A percentile compares a stretch with the other conserved stretches of the same genome.
phyloP scores from a whole-genome alignment of 2,888 invertebrate species.

The Acanthopleura granulata region DNA sequence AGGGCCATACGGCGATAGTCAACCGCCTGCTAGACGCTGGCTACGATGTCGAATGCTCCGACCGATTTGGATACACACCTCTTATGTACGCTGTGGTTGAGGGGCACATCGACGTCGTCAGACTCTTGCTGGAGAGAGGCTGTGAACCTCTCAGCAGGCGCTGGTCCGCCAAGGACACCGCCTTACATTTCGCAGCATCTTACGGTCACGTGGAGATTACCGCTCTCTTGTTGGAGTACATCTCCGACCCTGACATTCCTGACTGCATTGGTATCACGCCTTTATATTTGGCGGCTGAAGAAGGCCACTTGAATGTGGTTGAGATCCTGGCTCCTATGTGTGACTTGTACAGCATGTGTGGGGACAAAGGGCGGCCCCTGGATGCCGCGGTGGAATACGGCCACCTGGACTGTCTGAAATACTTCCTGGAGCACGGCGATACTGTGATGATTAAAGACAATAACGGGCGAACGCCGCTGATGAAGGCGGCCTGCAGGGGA shows the following conservation, averaged over 20 bases:
- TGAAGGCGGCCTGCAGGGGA: conserved; percentile 22
- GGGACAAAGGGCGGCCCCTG: conserved; percentile 2
- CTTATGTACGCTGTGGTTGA: conserved; percentile 23
- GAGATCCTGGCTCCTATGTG: background rate
- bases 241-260: conserved; percentile 13
- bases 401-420: conserved; percentile 18
- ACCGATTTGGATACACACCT: conserved; percentile 21
- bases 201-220: conserved; percentile 9
- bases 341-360: conserved; percentile 13
- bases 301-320: conserved; percentile 11
- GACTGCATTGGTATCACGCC: conserved; percentile 24
- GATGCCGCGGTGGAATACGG: conserved; percentile 12
- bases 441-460: conserved; percentile 18
- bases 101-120: conserved; percentile 21
- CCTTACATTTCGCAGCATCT: conserved; percentile 10
- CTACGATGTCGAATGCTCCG: background rate
- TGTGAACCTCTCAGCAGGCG: conserved; percentile 21
- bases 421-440: conserved; percentile 24
- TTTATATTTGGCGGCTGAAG: conserved; percentile 26
- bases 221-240: conserved; percentile 5
- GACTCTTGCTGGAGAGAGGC: conserved; percentile 27
- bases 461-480: conserved; percentile 24
- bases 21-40: background rate
- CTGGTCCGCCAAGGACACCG: conserved; percentile 14
- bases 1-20: background rate